Evolutionary conservation across 2,888 invertebrate species (phyloP), one percentile per base, ranked within the genome.

Genomic region (Tipula lateralis): DNA sequence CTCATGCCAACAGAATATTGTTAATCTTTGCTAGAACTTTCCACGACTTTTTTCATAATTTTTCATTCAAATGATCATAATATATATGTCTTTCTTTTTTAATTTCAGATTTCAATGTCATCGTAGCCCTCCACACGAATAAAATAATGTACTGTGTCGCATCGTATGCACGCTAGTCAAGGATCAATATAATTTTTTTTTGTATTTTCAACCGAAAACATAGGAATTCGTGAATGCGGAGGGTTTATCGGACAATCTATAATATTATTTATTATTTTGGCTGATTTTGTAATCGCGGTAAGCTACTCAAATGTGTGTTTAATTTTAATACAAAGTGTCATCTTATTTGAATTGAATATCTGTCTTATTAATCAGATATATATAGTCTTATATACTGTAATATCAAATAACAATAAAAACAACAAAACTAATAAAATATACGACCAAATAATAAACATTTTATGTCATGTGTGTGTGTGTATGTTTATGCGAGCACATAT

Each of bases 41-140:
- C n/a, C n/a, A n/a, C n/a, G n/a, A n/a, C n/a, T n/a, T n/a, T n/a
- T n/a, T n/a, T n/a, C n/a, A n/a, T n/a, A n/a, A n/a, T n/a, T n/a
- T n/a, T n/a, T n/a, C n/a, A n/a, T n/a, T n/a, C n/a, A n/a, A n/a
- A n/a, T n/a, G n/a, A n/a, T n/a, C n/a, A n/a, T n/a, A n/a, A n/a
- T n/a, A n/a, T n/a, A n/a, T n/a, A n/a, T n/a, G n/a, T n/a, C n/a
- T n/a, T 24, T 9, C 2, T 24, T 66, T 66, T 24, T 1, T 66
- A 24, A 7, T 66, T 66, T 2, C 66, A 66, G 66, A 66, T 66
- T 24, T 66, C 66, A 1, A 66, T 66, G 66, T 66, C 66, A 66
- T 66, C 66, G 24, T 66, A 66, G 66, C 66, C 66, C 66, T 66
- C 66, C 66, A 24, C 66, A 66, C 66, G 66, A 66, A 66, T 66